Base-by-base conservation (phyloP, 2,113 vertebrate species). In the Nestor notabilis region DNA sequence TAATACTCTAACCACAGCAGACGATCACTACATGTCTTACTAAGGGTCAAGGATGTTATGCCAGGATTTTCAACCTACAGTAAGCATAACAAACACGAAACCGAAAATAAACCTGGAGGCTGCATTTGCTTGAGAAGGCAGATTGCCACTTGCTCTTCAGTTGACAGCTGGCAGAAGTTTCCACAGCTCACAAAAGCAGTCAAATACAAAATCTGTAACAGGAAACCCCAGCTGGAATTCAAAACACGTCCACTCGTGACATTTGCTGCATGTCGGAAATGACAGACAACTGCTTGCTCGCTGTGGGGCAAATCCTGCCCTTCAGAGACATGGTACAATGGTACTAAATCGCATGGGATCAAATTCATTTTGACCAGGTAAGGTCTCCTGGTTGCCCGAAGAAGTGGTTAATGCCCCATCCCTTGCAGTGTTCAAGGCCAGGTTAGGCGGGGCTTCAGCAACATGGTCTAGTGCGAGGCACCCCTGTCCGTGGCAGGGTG, bases 111-210 rank as follows among this genome's bases (percentile, higher is more conserved):
- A 83, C 83, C 24, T 1, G 39, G 91, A 61, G 75, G 93, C 90
- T 93, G 69, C 91, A 94, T 72, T 87, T 91, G 87, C 70, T 92
- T 55, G 91, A 92, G 85, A 75, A 56, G 86, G 97, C 55, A 96
- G 85, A 92, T 35, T 66, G 83, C 93, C 94, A 94, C 93, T 95
- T 97, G 94, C 93, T 90, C 93, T 4, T 1, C 65, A 47, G 56
- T 5, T 84, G 93, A 96, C 97, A 98, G 96, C 96, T 98, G 97
- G 75, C 89, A 97, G 11, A 94, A 91, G 82, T 95, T 97, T 97
- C 85, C 96, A 98, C 56, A 58, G 35, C 96, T 71, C 88, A 82
- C 61, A 47, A 64, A 84, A 64, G 49, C 56, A 31, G 91, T 31
- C 68, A 83, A 87, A 84, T 58, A 76, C 9, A 81, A 89, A 89